Evolutionary conservation across 2,797 vertebrate genomes (phyloP), one percentile per base, ranked within the genome.

Genomic region (Myotis myotis): DNA sequence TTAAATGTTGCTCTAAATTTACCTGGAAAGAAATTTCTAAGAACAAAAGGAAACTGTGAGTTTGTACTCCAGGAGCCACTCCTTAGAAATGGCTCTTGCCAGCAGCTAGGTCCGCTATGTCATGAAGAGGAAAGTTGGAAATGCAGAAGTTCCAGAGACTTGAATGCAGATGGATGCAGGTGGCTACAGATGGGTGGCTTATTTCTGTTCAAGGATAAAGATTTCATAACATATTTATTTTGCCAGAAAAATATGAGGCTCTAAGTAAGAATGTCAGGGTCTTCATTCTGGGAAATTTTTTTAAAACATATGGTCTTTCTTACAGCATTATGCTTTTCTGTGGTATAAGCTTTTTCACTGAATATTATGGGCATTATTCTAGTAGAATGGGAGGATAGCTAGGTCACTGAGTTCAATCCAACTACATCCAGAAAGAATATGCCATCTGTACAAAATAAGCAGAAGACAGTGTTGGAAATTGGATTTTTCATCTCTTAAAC

Each of bases 261-360:
- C 15, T 62, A 76, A 30, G 30, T 87, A 75, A 95, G 51, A 91
- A 75, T 51, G 92, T 92, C 79, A 92, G 78, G 49, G 57, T 88
- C 55, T 93, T 87, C 25, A 36, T 90, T 80, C 16, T 30, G 5
- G 23, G 41, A 72, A 88, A 4, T 25, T 53, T 62, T 83, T 30
- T 47, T 17, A 49, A 66, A 64, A 79, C 78, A 92, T 90, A 91
- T 86, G 88, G 85, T 76, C 53, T 95, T 95, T 96, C 76, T 91
- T 60, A 86, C 13, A 62, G 23, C 33, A 53, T 71, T 92, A 22
- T 62, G 10, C 33, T 81, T 94, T 91, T 90, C 57, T 78, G 41
- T 79, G 5, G 33, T 71, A 4, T 90, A 91, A 97, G 44, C 79
- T 91, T 95, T 94, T 81, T 11, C n/a, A 75, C 11, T 70, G 78